Evolutionary conservation across 2,888 invertebrate species (phyloP).

Genomic region (Adelphocoris suturalis): DNA sequence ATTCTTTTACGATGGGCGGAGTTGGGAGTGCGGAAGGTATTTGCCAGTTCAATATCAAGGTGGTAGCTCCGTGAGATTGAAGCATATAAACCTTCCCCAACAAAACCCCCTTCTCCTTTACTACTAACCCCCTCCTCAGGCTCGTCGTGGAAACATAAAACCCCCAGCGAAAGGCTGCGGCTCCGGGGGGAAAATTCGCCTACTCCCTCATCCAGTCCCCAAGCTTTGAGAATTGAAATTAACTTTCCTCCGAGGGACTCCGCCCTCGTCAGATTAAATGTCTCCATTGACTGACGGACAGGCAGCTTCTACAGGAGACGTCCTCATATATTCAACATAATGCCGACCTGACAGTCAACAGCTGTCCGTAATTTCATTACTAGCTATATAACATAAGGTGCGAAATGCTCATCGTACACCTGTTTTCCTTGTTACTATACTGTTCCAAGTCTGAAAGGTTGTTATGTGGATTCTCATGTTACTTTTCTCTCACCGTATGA

Average conservation of each 20-base stretch:
- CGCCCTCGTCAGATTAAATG: slow-evolving; percentile 3
- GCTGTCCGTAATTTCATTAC: not conserved
- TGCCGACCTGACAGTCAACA: not conserved
- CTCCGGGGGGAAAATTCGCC: not conserved
- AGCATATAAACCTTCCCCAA: slow-evolving; percentile 19
- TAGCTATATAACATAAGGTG: not conserved
- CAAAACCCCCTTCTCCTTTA: not conserved
- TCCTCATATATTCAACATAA: not conserved
- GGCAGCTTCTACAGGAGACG: not conserved
- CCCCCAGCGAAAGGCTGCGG: not conserved
- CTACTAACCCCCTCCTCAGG: not conserved
- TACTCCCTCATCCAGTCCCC: not conserved
- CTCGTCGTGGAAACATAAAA: not conserved
- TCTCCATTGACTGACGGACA: not conserved
- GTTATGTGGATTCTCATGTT: no score
- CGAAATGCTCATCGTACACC: not conserved
- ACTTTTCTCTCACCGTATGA: no score
- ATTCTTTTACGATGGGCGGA: slow-evolving; percentile 12
- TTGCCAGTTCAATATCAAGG: slow-evolving; percentile 32
- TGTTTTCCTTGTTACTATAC: no score
- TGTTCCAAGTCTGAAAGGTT: no score
- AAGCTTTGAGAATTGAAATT: not conserved
- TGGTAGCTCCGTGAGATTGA: slow-evolving; percentile 30
- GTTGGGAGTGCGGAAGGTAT: not conserved
- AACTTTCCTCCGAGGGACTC: not conserved